These are phyloP conservation scores for Pempheris klunzingeri DNA, from an alignment of 2,797 vertebrate species.

Conservation along the genomic window DNA sequence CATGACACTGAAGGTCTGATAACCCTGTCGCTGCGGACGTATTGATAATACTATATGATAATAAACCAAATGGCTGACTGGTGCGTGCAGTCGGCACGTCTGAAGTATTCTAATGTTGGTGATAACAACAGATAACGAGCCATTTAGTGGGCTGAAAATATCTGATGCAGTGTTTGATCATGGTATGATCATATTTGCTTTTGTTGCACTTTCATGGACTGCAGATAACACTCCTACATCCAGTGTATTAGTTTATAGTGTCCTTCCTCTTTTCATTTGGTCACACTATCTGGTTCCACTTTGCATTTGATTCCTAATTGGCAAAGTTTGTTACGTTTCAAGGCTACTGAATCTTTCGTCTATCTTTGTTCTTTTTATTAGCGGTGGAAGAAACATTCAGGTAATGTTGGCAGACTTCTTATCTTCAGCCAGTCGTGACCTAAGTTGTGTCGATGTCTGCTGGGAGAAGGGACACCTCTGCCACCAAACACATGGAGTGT, in stretches of 20 bases:
- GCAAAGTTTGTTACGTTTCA: not conserved
- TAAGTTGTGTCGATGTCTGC: not conserved
- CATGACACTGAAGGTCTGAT: no score
- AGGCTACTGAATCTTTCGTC: not conserved
- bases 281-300: not conserved
- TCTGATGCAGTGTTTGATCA: no score
- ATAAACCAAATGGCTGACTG: no score
- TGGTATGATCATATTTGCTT: not conserved
- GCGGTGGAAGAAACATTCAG: no score
- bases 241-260: not conserved
- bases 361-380: not conserved
- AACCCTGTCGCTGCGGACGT: no score
- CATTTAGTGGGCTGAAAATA: no score
- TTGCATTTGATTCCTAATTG: not conserved
- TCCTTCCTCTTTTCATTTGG: not conserved
- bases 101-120: no score
- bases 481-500: constrained; percentile 29
- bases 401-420: no score
- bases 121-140: no score
- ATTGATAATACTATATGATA: no score
- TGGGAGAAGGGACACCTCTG: not conserved
- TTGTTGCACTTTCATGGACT: not conserved
- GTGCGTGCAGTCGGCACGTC: no score
- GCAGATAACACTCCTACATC: not conserved
- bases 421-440: not conserved